Conservation (phyloP, 2,888 invertebrate species). For the Luperina testacea region DNA sequence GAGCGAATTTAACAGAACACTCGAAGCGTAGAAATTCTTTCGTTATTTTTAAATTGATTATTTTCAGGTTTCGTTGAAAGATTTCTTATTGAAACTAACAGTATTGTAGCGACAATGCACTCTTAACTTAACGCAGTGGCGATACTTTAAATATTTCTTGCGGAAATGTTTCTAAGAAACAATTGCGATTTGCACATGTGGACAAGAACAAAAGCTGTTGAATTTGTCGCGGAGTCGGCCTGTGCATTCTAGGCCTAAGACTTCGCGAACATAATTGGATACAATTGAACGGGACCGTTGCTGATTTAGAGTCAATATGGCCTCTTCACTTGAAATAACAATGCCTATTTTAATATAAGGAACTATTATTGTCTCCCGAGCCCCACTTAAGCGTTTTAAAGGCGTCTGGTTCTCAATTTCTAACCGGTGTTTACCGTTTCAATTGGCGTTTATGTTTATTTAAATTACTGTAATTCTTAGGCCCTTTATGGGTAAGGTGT, state of each 20-base stretch:
- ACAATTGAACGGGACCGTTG: constrained; percentile 79
- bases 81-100: constrained; percentile 23
- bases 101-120: background rate
- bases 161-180: constrained; percentile 48
- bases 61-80: constrained; percentile 15
- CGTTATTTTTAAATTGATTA: constrained; percentile 38
- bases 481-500: constrained; percentile 4
- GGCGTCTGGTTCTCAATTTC: constrained; percentile 41
- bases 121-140: constrained; percentile 11
- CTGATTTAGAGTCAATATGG: constrained; percentile 78
- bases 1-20: constrained; percentile 25
- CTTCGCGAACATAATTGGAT: constrained; percentile 79
- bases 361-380: constrained; percentile 43
- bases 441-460: constrained; percentile 37
- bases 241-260: constrained; percentile 56
- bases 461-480: constrained; percentile 15
- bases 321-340: constrained; percentile 70
- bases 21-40: constrained; percentile 34
- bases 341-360: constrained; percentile 61
- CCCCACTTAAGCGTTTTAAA: constrained; percentile 35
- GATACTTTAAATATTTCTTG: constrained; percentile 23
- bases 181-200: constrained; percentile 44
- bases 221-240: constrained; percentile 49
- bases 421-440: constrained; percentile 34
- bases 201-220: constrained; percentile 63